These are phyloP conservation scores for Brassicogethes aeneus DNA, from an alignment of 2,888 invertebrate species.

Conservation along the genomic window DNA sequence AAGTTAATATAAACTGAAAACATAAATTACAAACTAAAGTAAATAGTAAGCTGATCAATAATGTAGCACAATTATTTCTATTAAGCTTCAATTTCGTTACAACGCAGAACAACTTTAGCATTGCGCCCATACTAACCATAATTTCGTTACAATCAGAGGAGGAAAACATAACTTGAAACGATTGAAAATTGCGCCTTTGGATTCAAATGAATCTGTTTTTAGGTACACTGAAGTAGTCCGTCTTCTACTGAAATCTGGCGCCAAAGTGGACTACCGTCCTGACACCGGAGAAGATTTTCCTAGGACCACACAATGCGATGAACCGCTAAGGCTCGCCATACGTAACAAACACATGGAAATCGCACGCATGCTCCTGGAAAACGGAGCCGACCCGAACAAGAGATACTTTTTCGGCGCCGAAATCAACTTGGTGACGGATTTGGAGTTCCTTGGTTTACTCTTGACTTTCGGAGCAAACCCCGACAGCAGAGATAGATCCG, in stretches of 20 bases:
- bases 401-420: conserved; percentile 85
- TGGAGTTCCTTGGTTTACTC: conserved; percentile 72
- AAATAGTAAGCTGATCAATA: no score
- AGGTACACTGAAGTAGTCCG: conserved; percentile 61
- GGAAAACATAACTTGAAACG: no score
- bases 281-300: conserved; percentile 64
- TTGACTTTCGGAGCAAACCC: conserved; percentile 82
- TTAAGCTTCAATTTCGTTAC: no score
- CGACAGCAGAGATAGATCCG: conserved; percentile 77
- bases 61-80: no score
- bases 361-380: conserved; percentile 63
- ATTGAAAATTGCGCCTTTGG: no score
- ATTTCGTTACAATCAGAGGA: no score
- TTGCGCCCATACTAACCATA: no score
- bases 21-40: no score
- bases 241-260: conserved; percentile 65
- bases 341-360: conserved; percentile 74
- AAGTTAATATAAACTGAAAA: no score
- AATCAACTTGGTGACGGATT: conserved; percentile 78
- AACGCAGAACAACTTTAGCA: no score
- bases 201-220: conserved; percentile 24
- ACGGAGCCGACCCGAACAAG: conserved; percentile 85
- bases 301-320: conserved; percentile 68
- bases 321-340: conserved; percentile 82
- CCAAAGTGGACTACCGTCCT: conserved; percentile 70